Conservation (phyloP, 2,797 vertebrate genomes). For the Dendrocincla fuliginosa region DNA sequence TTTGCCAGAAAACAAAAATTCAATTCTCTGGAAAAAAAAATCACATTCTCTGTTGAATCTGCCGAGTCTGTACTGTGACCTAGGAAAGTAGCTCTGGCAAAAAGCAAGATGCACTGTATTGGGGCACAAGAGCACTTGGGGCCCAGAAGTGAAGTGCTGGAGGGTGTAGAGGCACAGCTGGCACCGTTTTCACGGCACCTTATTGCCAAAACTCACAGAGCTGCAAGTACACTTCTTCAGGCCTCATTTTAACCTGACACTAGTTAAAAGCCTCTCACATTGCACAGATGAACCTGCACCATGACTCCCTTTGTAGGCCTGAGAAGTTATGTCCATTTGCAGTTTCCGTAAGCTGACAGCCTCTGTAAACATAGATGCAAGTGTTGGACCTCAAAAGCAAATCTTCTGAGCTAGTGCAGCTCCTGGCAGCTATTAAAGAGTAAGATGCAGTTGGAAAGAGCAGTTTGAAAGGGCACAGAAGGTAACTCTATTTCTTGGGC, state of each 20-base stretch:
- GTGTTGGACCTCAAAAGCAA: background rate
- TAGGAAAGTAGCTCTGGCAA: background rate
- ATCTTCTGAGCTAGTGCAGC: background rate
- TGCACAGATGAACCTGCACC: background rate
- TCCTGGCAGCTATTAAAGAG: background rate
- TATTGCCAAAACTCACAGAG: background rate
- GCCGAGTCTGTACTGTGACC: background rate
- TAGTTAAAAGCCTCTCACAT: background rate
- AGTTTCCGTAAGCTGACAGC: background rate
- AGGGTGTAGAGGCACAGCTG: background rate
- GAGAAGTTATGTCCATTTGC: background rate
- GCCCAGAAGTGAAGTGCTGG: background rate
- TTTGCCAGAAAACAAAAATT: background rate
- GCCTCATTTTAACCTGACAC: background rate
- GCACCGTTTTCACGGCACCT: accelerated
- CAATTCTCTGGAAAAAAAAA: background rate
- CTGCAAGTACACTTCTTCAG: background rate
- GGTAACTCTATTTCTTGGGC: background rate
- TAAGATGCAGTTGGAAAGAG: background rate
- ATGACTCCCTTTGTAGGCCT: background rate
- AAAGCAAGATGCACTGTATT: background rate
- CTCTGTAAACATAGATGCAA: background rate
- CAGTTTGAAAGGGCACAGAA: background rate
- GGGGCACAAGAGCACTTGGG: background rate
- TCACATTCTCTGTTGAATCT: background rate